Base-by-base conservation (phyloP, 2,113 vertebrate species). In the Tilapia sparmanii region DNA sequence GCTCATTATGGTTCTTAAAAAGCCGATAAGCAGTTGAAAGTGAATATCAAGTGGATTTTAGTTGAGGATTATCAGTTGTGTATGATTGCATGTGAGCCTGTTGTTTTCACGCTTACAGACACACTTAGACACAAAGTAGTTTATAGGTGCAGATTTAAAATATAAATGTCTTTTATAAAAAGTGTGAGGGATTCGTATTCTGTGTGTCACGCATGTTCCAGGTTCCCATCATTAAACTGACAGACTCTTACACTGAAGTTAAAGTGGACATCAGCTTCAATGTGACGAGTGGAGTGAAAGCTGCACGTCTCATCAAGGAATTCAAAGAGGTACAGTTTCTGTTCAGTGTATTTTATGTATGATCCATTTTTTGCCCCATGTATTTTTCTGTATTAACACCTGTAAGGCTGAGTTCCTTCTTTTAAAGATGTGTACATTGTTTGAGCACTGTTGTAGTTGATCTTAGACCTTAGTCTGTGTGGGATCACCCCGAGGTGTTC, bases 191-290 rank as follows among this genome's bases (percentile, higher is more conserved):
- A 38, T 5, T 71, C 59, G 2, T 8, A 16, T 9, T 66, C 38
- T 59, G 6, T 55, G 80, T 80, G 9, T 16, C 12, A 6, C 45
- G 7, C 89, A 26, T 94, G 40, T 88, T 38, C 22, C 91, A 99
- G 99, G 99, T 99, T 86, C 98, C 99, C 87, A 99, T 99, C 92
- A 99, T 99, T 93, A 99, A 99, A 94, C 96, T 99, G 94, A 99
- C 98, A 8, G 99, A 99, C 96, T 97, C 97, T 45, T 97, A 97
- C 95, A 99, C 99, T 15, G 99, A 99, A 93, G 99, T 99, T 86
- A 99, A 99, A 96, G 98, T 99, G 90, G 99, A 99, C 96, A 99
- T 99, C 97, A 99, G 99, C 97, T 99, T 99, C 97, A 99, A 99
- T 78, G 97, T 99, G 90, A 98, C 98, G 91, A 99, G 97, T 0